phyloP scores from a whole-genome alignment of 2,888 invertebrate genomes.

The Chelonus formosanus region DNA sequence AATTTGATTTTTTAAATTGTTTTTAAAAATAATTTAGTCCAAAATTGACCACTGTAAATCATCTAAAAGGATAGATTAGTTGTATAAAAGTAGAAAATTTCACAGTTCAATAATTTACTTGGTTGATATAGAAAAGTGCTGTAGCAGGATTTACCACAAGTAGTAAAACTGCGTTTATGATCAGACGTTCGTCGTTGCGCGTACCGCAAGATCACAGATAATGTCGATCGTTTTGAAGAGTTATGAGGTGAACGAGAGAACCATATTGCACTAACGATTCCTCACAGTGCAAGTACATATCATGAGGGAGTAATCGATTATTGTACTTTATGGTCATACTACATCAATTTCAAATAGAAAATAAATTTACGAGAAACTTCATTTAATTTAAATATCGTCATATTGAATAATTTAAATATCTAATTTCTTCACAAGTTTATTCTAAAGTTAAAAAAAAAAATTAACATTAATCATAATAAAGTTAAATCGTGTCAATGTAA shows the following conservation, averaged over 20 bases:
- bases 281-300: neutral
- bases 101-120: slow-evolving; percentile 16
- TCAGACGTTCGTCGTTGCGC: slow-evolving; percentile 19
- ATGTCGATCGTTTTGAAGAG: slow-evolving; percentile 25
- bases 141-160: slow-evolving; percentile 14
- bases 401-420: too few relatives aligned
- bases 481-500: too few relatives aligned
- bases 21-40: too few relatives aligned
- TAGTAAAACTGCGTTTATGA: slow-evolving; percentile 32
- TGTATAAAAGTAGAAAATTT: neutral
- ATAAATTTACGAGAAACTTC: too few relatives aligned
- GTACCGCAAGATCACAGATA: slow-evolving; percentile 27
- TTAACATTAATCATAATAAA: too few relatives aligned
- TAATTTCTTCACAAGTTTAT: too few relatives aligned
- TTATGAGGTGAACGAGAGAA: slow-evolving; percentile 16
- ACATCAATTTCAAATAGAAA: too few relatives aligned
- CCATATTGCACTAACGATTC: slow-evolving; percentile 1
- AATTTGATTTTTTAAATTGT: too few relatives aligned
- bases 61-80: too few relatives aligned
- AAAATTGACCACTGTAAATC: too few relatives aligned
- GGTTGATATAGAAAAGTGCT: slow-evolving; percentile 11
- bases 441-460: too few relatives aligned
- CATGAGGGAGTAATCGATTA: neutral
- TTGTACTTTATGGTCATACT: neutral
- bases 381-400: too few relatives aligned